Evolutionary conservation across 2,113 vertebrate genomes (phyloP), one percentile per base, ranked within the genome.

Genomic region (Hucho hucho): DNA sequence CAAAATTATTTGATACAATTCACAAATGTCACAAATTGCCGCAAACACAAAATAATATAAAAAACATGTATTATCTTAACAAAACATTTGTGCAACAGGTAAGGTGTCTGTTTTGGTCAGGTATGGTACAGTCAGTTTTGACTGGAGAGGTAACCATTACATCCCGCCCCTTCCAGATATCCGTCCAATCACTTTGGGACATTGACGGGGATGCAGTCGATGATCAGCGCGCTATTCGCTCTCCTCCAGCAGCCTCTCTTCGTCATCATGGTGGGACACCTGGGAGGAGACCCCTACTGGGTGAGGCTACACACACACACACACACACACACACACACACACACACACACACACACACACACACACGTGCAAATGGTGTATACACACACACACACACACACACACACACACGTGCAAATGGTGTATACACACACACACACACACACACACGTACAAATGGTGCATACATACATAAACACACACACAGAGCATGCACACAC

Each of bases 171-270:
- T 43, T 84, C 4, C n/a, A 97, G 95, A 69, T 97, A 94, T 77
- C 95, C 96, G 0, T 89, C 94, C 64, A 93, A 91, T 81, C 95
- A 97, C 83, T 97, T 97, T 61, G 96, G 96, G 53, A 96, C 95
- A 0, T 80, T 97, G 81, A 96, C 94, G 0, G 96, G 96, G 0
- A 81, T 96, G 81, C 96, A 97, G 88, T 96, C 95, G 0, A 91
- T 95, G 83, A 69, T 95, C 79, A 97, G 95, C 4, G 96, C 96
- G 0, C 59, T 94, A 4, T 94, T 95, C 0, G 95, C 95, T 4
- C 87, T 97, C 12, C 87, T 96, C 1, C 95, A 96, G 12, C 95
- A 96, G 73, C 94, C 88, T 0, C 88, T 97, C 58, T 96, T 96
- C 86, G 92, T 94, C 37, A 64, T 79, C 28, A 90, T 96, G 94